phyloP scores from a whole-genome alignment of 2,113 vertebrate species.

The Colossoma macropomum region DNA sequence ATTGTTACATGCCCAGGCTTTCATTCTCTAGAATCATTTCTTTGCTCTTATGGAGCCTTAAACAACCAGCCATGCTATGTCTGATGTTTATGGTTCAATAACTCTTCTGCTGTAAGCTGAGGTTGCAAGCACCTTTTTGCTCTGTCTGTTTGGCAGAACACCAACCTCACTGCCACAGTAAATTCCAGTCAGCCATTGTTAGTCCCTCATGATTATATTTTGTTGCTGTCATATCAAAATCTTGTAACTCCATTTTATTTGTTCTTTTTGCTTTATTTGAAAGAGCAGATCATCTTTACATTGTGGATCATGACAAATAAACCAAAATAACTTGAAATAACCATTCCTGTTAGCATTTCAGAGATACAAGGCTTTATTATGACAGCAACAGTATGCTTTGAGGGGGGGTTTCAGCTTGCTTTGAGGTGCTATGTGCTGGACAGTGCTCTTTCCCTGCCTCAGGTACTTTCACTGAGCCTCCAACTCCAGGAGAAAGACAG shows the following conservation, averaged over 20 bases:
- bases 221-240: not conserved
- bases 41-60: constrained; percentile 37
- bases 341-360: not conserved
- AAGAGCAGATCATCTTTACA: not conserved
- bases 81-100: constrained; percentile 53
- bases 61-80: constrained; percentile 38
- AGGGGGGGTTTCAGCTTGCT: constrained; percentile 42
- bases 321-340: not conserved
- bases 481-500: constrained; percentile 92
- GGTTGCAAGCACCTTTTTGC: constrained; percentile 27
- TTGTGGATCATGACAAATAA: not conserved
- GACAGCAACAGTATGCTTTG: constrained; percentile 8
- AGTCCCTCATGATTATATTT: not conserved
- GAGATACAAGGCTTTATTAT: not conserved
- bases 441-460: constrained; percentile 64
- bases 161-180: not conserved
- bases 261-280: not conserved
- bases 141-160: constrained; percentile 2
- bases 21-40: constrained; percentile 27
- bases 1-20: constrained; percentile 25
- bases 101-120: constrained; percentile 30
- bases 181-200: constrained; percentile 7
- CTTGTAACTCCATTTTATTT: not conserved
- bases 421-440: constrained; percentile 49
- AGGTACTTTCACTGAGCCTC: constrained; percentile 83